Evolutionary conservation across 1,140 invertebrate genomes (phyloP), one percentile per base, ranked within the genome.

Genomic region (Drosophila littoralis): DNA sequence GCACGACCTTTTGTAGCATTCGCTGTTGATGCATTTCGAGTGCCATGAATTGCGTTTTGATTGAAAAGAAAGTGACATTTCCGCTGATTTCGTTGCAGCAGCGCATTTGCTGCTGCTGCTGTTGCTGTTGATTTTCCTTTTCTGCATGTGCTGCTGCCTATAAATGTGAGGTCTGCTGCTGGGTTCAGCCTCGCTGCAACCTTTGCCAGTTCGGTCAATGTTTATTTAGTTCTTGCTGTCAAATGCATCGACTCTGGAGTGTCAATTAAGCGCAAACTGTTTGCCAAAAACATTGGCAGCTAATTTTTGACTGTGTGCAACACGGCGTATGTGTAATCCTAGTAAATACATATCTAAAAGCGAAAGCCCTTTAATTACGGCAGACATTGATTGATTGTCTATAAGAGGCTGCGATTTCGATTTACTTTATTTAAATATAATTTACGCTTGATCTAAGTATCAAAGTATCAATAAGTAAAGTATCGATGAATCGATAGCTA

Each of bases 11-110:
- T 73, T 76, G 61, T 71, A 59, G 46, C 40, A 15, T 38, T 57
- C 43, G 55, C 46, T 15, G 13, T 64, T 70, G 55, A 52, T 68
- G 57, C 74, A 79, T 82, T 89, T 84, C 60, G 81, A 89, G 84
- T 89, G 77, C 77, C 84, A 81, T 89, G 84, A 89, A 89, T 89
- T 89, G 84, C 84, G 85, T 89, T 89, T 89, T 89, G 84, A 89
- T 89, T 89, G 84, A 89, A 89, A 89, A 89, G 84, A 89, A 89
- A 89, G 84, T 89, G 84, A 89, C 84, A 89, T 89, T 89, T 89
- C 84, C 84, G 84, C 65, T 89, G 84, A 86, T 83, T 86, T 86
- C 83, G 77, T 79, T 76, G 22, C 22, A 28, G 22, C 22, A 28
- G 22, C 22, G 22, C 22, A 28, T 28, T 28, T 28, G 22, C 22